phyloP scores from a whole-genome alignment of 2,888 invertebrate genomes.

The Tricholauxania praeusta region DNA sequence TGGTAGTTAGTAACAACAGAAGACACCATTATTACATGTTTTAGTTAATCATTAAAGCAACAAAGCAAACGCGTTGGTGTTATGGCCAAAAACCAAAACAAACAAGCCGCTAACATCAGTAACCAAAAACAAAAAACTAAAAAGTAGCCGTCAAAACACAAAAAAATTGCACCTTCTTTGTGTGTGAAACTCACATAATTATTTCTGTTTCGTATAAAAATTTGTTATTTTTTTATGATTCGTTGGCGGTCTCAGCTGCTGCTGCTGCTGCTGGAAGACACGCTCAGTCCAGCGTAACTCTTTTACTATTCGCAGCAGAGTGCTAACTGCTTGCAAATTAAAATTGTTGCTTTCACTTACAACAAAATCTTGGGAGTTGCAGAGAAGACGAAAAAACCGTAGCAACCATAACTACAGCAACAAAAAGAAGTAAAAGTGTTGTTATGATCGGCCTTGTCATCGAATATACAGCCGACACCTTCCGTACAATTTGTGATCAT shows the following conservation, averaged over 20 bases:
- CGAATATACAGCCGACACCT: no score
- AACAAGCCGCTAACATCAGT: background rate
- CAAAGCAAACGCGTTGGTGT: background rate
- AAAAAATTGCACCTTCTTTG: background rate
- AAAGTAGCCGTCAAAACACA: no score
- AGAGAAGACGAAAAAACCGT: background rate
- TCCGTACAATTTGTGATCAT: no score
- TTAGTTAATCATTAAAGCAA: constrained; percentile 1
- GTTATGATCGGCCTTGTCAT: no score
- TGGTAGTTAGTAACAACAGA: background rate
- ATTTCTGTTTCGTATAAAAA: background rate
- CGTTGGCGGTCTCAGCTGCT: background rate
- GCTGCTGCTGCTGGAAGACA: background rate
- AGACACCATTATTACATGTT: constrained; percentile 7
- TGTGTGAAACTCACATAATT: background rate
- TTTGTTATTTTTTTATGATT: no score
- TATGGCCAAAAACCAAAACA: constrained; percentile 4
- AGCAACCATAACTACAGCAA: background rate
- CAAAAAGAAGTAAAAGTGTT: no score
- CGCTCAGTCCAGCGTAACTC: constrained; percentile 5
- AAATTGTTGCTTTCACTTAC: constrained; percentile 17
- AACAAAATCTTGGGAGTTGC: background rate
- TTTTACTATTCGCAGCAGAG: background rate
- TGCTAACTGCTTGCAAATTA: constrained; percentile 21
- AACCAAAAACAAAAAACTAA: background rate